Evolutionary conservation across 2,888 invertebrate genomes (phyloP), one percentile per base, ranked within the genome.

Genomic region (Clistopyga incitator): DNA sequence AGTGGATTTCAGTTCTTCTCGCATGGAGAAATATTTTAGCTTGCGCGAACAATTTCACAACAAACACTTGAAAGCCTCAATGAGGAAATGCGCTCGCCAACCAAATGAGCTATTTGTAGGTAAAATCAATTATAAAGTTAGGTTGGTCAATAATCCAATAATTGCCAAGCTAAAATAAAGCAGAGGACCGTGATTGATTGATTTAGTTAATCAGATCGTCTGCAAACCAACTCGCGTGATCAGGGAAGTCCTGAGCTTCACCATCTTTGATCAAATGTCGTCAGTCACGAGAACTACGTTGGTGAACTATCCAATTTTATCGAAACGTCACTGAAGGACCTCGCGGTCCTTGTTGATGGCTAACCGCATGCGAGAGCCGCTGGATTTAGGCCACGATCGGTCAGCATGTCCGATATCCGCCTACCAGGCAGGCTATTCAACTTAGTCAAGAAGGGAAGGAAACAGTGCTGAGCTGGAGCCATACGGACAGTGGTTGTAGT

Each of bases 351-450:
- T 54, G 52, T 54, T 29, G 13, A 54, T 70, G 54, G 70, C 38
- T 52, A 38, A 70, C 70, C 70, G 70, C 70, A 54, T 20, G 38
- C 47, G 25, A 54, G 15, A 23, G 23, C 42, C 15, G 52, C 54
- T 54, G n/a, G 54, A 70, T 70, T 70, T 54, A 54, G 70, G 70
- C 52, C 70, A 45, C 54, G 56, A 71, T 71, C 56, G 56, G 56
- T 45, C 56, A 54, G 56, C 34, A 42, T 38, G 42, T 38, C 25
- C 25, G 54, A 71, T 71, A 56, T 42, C 56, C 71, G 42, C 42
- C 42, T n/a, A 56, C 4, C 71, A 56, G 38, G 56, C n/a, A 38
- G 56, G 42, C 52, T 56, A 45, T 56, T 25, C 56, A 56, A 56
- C 56, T 56, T 23, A n/a, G 45, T 56, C 56, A 6, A 13, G 23